Evolutionary conservation across 2,888 invertebrate genomes (phyloP).

Genomic region (Drosophila greeni): DNA sequence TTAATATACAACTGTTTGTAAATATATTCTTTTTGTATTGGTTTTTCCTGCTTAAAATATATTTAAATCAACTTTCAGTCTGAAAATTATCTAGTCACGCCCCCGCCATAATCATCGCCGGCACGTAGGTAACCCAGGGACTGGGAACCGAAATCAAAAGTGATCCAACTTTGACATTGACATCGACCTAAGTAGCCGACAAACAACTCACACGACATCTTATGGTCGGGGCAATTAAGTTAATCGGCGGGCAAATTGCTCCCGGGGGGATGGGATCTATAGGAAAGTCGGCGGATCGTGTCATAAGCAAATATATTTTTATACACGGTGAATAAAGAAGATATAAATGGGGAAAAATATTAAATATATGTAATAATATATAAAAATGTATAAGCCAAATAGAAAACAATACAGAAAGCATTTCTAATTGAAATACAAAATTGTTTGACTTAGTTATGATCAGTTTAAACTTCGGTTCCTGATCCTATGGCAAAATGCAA

Average conservation of each 20-base stretch:
- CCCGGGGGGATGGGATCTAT: background rate
- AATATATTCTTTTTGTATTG: background rate
- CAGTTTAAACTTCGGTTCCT: too few relatives aligned
- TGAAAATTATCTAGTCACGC: slow-evolving; percentile 3
- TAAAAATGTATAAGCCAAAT: too few relatives aligned
- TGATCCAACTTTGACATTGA: slow-evolving; percentile 35
- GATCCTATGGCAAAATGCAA: too few relatives aligned
- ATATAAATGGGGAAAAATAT: too few relatives aligned
- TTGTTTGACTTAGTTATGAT: too few relatives aligned
- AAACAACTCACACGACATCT: slow-evolving; percentile 11
- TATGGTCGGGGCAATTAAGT: slow-evolving; percentile 52
- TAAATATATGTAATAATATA: too few relatives aligned
- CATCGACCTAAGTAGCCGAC: slow-evolving; percentile 13
- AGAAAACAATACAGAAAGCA: too few relatives aligned
- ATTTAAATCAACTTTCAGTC: background rate
- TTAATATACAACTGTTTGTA: background rate
- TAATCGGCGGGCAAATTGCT: slow-evolving; percentile 43
- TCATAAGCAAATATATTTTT: slow-evolving; percentile 1
- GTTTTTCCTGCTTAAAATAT: background rate
- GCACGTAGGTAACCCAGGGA: slow-evolving; percentile 20
- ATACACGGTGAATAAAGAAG: background rate
- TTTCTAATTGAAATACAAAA: too few relatives aligned
- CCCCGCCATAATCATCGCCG: slow-evolving; percentile 5
- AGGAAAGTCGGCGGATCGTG: slow-evolving; percentile 17
- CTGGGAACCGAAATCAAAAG: slow-evolving; percentile 24